phyloP scores from a whole-genome alignment of 2,888 invertebrate species.

The Hypolimnas misippus region DNA sequence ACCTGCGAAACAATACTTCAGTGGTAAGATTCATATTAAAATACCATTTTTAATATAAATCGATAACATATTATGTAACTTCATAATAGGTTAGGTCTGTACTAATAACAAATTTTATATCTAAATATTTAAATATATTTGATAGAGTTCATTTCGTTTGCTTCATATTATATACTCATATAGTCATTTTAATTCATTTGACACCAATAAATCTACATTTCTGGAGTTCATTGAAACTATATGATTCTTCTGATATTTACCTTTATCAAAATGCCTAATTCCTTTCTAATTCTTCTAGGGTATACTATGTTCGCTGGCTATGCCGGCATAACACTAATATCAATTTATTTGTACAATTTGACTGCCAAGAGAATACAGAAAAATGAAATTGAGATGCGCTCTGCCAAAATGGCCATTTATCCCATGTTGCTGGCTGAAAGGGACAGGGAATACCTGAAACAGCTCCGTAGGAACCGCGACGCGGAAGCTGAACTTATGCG shows the following conservation, averaged over 20 bases:
- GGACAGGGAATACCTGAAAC: constrained; percentile 92
- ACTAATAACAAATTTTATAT: neutral
- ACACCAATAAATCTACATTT: neutral
- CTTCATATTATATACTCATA: neutral
- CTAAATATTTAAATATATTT: neutral
- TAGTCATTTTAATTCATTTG: neutral
- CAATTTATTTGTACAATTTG: constrained; percentile 83
- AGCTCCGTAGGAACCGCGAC: constrained; percentile 90
- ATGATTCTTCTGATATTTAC: neutral
- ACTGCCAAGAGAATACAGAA: constrained; percentile 79
- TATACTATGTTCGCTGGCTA: constrained; percentile 86
- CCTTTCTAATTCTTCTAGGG: constrained; percentile 73
- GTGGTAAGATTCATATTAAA: constrained; percentile 77
- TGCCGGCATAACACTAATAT: constrained; percentile 82
- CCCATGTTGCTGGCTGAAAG: constrained; percentile 93
- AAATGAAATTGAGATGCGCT: constrained; percentile 89
- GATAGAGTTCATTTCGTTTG: neutral
- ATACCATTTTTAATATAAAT: constrained; percentile 2
- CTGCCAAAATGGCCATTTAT: constrained; percentile 89
- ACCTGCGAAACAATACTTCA: constrained; percentile 88
- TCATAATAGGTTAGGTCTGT: constrained; percentile 56
- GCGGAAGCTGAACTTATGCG: constrained; percentile 95
- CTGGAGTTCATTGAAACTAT: neutral
- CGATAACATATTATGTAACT: constrained; percentile 67
- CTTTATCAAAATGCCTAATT: neutral